A percentile compares a stretch with the other conserved stretches of the same genome.
Conservation (phyloP, 2,797 vertebrate species). For the Gymnocypris eckloni region DNA sequence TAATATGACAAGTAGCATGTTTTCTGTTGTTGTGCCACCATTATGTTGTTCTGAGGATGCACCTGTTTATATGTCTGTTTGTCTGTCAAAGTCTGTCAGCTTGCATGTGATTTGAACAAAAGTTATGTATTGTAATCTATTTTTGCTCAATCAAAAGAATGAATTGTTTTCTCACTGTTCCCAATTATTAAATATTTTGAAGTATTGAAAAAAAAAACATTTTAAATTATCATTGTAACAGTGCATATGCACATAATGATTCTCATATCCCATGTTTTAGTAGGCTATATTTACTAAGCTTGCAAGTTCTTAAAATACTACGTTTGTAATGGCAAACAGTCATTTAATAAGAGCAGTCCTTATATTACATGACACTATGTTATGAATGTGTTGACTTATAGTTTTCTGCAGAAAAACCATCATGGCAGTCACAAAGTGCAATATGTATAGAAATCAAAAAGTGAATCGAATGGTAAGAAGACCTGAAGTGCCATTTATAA, state of each 20-base stretch:
- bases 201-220: neutral
- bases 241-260: neutral
- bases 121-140: neutral
- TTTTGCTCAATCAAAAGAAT: slow-evolving; percentile 8
- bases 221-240: neutral
- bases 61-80: neutral
- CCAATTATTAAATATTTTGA: neutral
- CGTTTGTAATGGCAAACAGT: slow-evolving; percentile 6
- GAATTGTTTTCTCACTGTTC: neutral
- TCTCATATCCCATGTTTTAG: neutral
- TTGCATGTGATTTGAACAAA: neutral
- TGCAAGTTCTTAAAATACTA: slow-evolving; percentile 8
- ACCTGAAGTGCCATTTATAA: slow-evolving; percentile 35
- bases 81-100: neutral
- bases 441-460: neutral
- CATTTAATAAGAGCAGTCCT: neutral
- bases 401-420: neutral
- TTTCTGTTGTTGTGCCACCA: neutral
- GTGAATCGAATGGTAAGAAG: neutral
- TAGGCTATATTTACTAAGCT: neutral
- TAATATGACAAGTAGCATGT: neutral
- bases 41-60: neutral
- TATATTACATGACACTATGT: slow-evolving; percentile 29
- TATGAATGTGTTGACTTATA: neutral
- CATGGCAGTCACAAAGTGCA: neutral